Evolutionary conservation across 2,797 vertebrate species (phyloP), one percentile per base, ranked within the genome.

Genomic region (Cossypha caffra): DNA sequence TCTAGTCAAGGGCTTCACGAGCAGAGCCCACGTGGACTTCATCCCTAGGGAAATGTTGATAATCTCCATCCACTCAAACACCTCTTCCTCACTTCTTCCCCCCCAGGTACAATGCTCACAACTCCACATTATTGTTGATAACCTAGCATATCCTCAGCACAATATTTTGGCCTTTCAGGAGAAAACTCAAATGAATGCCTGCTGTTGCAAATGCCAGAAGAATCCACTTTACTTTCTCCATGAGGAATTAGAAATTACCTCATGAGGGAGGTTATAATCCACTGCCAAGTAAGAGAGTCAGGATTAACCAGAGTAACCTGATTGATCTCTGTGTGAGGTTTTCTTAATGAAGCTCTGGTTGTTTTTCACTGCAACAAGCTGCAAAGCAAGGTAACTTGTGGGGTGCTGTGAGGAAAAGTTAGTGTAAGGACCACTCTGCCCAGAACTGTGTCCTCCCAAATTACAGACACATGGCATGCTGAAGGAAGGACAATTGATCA

Each of bases 251-350:
- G 69, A 86, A 94, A 68, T 93, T 95, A 85, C 43, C n/a, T 86
- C 77, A 15, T n/a, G 43, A 91, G 72, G 35, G 86, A 94, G 69
- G 75, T 72, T 88, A 14, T 51, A 95, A 92, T 58, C 33, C 37
- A 54, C 64, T 95, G 92, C 92, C 96, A 95, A 96, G 67, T 85
- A n/a, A 67, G 86, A 69, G 55, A 71, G 91, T 80, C 10, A 7
- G 72, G 78, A 95, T 87, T 89, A 97, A 94, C 91, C 68, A 90
- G 89, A 91, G 92, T 51, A 95, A 95, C 81, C 47, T 69, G 78
- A 95, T 1, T 96, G 95, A 96, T 95, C 94, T 94, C 91, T 23
- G 94, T 97, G 95, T 95, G 91, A 91, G 87, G 91, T 88, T 95
- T 69, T 64, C 23, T 61, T 79, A 79, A 90, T 75, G 68, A 80